Base-by-base conservation (phyloP, 2,113 vertebrate species). In the Prinia subflava region DNA sequence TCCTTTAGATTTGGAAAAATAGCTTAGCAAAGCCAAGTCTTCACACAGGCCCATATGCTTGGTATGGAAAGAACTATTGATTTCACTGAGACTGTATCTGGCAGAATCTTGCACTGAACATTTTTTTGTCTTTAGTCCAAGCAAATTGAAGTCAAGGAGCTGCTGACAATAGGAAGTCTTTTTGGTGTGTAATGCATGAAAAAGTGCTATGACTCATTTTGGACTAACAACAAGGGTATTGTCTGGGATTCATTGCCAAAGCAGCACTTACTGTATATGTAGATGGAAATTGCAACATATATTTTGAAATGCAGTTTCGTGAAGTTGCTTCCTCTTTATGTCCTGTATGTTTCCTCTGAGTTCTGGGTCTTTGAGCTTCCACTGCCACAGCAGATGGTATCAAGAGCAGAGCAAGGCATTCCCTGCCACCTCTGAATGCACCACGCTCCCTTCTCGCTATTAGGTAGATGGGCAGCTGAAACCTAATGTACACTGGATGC, bases 121-220 rank as follows among this genome's bases (percentile, higher is more conserved):
- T 39, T 59, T 86, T 89, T 83, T 82, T 86, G 28, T 83, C 53
- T 65, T 78, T 27, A 68, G 33, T 64, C 65, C 92, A 78, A 27
- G 64, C 25, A n/a, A 90, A 57, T 7, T 5, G 37, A 95, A 92
- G 64, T 79, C 77, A 69, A 83, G 89, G 62, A 71, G 74, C 80
- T 91, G 83, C 90, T 94, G 83, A 96, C 90, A 83, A 78, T 94
- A 90, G 52, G 83, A 89, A 78, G 79, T 71, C 80, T 87, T 90
- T 60, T 90, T 96, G 39, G 65, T 90, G 69, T 69, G 83, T 89
- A 57, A 89, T 64, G n/a, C 23, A 18, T 68, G n/a, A 82, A 93
- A 88, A 92, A 64, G 69, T 49, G 31, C 49, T 63, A 6, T 93
- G 86, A 95, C 80, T 96, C 92, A 90, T 2, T 64, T 81, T 73